Conservation (phyloP, 2,888 invertebrate species). For the Drosophila multiciliata region DNA sequence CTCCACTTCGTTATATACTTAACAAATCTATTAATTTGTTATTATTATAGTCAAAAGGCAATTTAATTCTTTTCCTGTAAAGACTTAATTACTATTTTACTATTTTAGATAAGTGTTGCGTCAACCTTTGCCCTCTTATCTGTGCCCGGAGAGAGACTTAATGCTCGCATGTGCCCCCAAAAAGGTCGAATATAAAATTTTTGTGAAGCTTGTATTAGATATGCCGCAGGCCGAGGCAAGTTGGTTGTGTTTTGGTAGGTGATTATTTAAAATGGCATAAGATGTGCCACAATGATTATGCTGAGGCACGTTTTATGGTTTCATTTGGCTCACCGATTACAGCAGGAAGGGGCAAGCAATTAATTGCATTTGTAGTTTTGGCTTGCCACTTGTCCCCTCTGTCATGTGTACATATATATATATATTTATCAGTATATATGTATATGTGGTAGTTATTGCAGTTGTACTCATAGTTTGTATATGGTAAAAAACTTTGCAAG, state of each 20-base stretch:
- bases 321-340: constrained; percentile 30
- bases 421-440: neutral
- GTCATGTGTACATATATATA: constrained; percentile 36
- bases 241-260: constrained; percentile 41
- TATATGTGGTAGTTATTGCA: constrained; percentile 62
- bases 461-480: constrained; percentile 67
- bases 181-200: neutral
- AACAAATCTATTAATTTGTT: neutral
- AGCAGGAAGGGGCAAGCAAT: constrained; percentile 44
- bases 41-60: neutral
- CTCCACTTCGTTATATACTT: neutral
- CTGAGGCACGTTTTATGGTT: constrained; percentile 60
- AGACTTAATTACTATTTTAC: neutral
- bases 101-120: neutral
- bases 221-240: constrained; percentile 12
- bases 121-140: neutral
- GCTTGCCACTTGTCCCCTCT: constrained; percentile 36
- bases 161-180: neutral
- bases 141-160: neutral
- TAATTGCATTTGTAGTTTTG: constrained; percentile 72
- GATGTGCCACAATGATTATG: constrained; percentile 65
- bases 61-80: neutral
- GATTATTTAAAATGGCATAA: constrained; percentile 72
- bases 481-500: constrained; percentile 70
- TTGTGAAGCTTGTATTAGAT: constrained; percentile 14